Conservation (phyloP, 2,797 vertebrate genomes). For the Masticophis lateralis region DNA sequence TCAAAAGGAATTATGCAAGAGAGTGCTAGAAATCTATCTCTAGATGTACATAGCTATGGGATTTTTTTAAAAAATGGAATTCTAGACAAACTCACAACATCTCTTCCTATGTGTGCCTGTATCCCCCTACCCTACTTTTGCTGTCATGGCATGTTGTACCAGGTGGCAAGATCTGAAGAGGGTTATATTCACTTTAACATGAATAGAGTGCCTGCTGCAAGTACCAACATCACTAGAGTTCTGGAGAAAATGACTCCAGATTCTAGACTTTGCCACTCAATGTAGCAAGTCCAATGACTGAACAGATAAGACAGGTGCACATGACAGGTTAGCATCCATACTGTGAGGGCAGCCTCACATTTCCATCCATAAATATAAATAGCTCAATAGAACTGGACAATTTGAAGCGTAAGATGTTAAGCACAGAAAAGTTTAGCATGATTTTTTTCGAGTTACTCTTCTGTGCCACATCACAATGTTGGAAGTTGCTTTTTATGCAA, state of each 20-base stretch:
- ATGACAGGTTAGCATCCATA: not conserved
- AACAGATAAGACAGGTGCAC: not conserved
- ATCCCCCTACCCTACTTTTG: not conserved
- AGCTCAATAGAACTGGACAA: not conserved
- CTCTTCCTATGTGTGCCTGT: not conserved
- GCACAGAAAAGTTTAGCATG: not conserved
- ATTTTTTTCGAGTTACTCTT: not conserved
- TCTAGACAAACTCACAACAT: not conserved
- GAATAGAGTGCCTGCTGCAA: not conserved
- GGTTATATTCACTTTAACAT: not conserved
- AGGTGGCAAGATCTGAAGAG: not conserved
- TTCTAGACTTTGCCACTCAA: not conserved
- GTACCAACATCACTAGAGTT: not conserved
- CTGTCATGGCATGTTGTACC: not conserved
- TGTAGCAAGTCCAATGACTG: not conserved
- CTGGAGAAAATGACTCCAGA: not conserved
- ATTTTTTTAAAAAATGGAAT: not conserved
- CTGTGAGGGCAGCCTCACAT: not conserved
- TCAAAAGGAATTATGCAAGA: not conserved
- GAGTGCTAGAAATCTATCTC: not conserved
- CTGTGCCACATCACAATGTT: not conserved
- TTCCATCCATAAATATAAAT: not conserved
- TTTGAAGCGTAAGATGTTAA: not conserved
- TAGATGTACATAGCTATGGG: not conserved
- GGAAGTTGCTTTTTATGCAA: not conserved